Base-by-base conservation (phyloP, 2,888 invertebrate genomes). In the Elysia crispata region DNA sequence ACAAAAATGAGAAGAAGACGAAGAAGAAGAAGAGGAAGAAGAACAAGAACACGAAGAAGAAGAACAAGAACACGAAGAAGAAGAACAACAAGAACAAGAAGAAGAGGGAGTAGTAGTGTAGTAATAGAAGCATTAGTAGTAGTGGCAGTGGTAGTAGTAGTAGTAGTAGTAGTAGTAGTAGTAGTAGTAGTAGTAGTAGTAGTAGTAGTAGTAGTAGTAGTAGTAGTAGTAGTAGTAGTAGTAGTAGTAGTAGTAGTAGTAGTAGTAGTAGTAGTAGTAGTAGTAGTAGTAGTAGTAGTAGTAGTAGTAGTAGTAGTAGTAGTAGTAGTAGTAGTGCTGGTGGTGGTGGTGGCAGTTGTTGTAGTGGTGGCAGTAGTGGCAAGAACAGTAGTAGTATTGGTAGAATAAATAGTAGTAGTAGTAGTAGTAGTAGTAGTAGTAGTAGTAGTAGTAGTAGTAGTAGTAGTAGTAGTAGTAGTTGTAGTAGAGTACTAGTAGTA, bases 241-340 rank as follows among this genome's bases (percentile, higher is more conserved):
- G 54, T 54, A 54, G 54, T 54, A 54, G 54, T 54, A 54, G 54
- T 54, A 54, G 54, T 54, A 54, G 54, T 54, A 54, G 54, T 54
- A 54, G 54, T 54, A 54, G 54, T 54, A 54, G 54, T 54, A 54
- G 54, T 54, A 54, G 54, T 54, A 54, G 54, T 54, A 54, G 54
- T 54, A 54, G 54, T 54, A 54, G 54, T 54, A 54, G 54, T 54
- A 54, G 54, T 54, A 54, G 54, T 54, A 54, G 54, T 54, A 54
- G 54, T 54, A 54, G 54, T 54, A 54, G 54, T 54, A 54, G 20
- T 54, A 54, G 54, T 54, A 54, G 54, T 54, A 54, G 54, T 54
- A 54, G 54, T 54, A 54, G 54, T 54, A 54, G 54, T 54, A 54
- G 54, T 54, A 54, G 20, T n/a, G n/a, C n/a, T n/a, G n/a, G n/a